phyloP scores from a whole-genome alignment of 2,113 vertebrate species.

The Xyrauchen texanus region DNA sequence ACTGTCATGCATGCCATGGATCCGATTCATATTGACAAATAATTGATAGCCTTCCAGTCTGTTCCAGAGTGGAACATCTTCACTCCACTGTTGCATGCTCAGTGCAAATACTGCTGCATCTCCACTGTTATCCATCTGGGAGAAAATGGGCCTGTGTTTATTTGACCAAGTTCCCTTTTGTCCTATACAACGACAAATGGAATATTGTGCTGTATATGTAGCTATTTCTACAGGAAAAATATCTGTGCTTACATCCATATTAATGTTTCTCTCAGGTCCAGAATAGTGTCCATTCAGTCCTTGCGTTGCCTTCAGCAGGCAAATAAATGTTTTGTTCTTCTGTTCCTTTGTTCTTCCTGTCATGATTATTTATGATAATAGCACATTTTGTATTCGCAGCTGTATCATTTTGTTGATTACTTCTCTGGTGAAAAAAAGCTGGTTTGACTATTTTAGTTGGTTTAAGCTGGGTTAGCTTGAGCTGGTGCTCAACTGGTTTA shows the following conservation, averaged over 20 bases:
- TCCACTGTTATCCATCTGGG: slow-evolving; percentile 6
- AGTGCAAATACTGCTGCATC: slow-evolving; percentile 33
- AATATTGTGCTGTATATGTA: too few species aligned
- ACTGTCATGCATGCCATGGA: slow-evolving; percentile 47
- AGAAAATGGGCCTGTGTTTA: slow-evolving; percentile 14
- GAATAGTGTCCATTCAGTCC: neutral
- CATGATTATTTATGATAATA: slow-evolving; percentile 30
- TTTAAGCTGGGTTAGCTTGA: too few species aligned
- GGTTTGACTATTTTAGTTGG: too few species aligned
- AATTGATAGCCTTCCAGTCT: slow-evolving; percentile 52
- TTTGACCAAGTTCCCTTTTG: neutral
- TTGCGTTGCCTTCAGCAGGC: slow-evolving; percentile 6
- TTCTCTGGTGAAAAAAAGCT: too few species aligned
- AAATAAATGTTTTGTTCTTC: slow-evolving; percentile 25
- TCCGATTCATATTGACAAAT: slow-evolving; percentile 44
- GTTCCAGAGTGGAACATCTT: slow-evolving; percentile 15
- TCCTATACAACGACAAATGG: neutral
- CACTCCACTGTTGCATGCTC: neutral
- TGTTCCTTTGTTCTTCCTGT: slow-evolving; percentile 28
- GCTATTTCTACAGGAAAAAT: too few species aligned
- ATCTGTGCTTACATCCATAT: slow-evolving; percentile 15
- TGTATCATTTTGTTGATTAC: slow-evolving; percentile 7
- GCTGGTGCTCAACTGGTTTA: too few species aligned
- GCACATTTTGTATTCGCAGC: neutral
- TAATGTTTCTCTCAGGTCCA: slow-evolving; percentile 19